Evolutionary conservation across 2,888 invertebrate species (phyloP).

Genomic region (Eupithecia exiguata): DNA sequence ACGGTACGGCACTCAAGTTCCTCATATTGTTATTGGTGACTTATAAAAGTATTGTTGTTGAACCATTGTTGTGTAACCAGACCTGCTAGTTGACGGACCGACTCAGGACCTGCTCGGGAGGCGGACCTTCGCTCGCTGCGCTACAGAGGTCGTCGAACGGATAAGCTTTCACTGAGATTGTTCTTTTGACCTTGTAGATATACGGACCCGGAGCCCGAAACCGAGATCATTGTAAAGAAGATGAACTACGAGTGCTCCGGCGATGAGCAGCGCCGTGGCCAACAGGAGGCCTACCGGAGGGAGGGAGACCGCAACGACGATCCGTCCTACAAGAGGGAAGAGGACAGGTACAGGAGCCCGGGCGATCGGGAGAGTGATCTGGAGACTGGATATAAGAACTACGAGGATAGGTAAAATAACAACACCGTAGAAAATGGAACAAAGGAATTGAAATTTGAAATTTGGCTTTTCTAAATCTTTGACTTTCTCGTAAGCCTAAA

Average conservation of each 20-base stretch:
- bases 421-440: background rate
- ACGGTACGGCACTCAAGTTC: constrained; percentile 56
- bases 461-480: too few species aligned
- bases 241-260: constrained; percentile 66
- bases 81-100: too few species aligned
- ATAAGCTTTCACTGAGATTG: background rate
- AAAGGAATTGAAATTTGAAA: too few species aligned
- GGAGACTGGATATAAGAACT: constrained; percentile 2
- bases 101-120: too few species aligned
- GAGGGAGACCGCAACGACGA: constrained; percentile 1
- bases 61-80: too few species aligned
- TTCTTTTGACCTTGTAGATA: constrained; percentile 54
- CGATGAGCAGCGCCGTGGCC: constrained; percentile 59
- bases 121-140: too few species aligned
- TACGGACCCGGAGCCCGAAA: constrained; percentile 75
- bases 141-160: too few species aligned
- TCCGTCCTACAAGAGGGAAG: background rate
- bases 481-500: too few species aligned
- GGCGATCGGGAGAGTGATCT: background rate
- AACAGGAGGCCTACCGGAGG: constrained; percentile 60
- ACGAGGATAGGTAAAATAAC: background rate
- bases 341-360: background rate
- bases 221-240: constrained; percentile 70
- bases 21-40: background rate
- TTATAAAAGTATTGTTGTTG: background rate